Evolutionary conservation across 92 coral and sea anemone genomes (phyloP), one percentile per base, ranked within the genome.

Genomic region (Diadumene lineata): DNA sequence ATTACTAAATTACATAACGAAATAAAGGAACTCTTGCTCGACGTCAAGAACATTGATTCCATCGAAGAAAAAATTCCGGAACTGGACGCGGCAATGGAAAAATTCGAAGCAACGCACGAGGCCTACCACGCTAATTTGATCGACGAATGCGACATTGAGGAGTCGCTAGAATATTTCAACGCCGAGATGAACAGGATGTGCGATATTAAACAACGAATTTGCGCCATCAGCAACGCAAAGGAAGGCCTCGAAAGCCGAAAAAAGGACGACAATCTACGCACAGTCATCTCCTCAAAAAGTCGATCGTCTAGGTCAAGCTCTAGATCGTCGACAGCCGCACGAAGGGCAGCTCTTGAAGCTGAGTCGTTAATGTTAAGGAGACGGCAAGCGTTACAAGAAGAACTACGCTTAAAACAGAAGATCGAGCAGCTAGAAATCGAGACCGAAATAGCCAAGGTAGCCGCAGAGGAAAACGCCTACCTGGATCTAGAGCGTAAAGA

Each of bases 341-440:
- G 65, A 53, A 65, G 43, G 50, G 86, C 83, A 6, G 68, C 56
- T 13, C 64, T 85, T 2, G 68, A 75, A 63, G 89, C 79, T 50
- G 76, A 79, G 66, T 82, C 80, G 15, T 64, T 33, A 0, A 43
- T 44, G 33, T 75, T 85, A 33, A 69, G 64, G 29, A 77, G 60
- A 19, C 70, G 66, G 11, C 82, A 76, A 21, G 79, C 66, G 26
- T 82, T 86, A 27, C 70, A 81, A 72, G 34, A 63, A 44, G 90
- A 81, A 67, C 69, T 86, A 26, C 48, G 82, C 46, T 43, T 86
- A 1, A 74, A 75, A 61, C 86, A 76, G 57, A 43, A 60, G 15
- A 86, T 60, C 32, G 76, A 51, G 56, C 75, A 82, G 16, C 43
- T 86, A 25, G 83, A 81, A 28, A 79, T 86, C 28, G 77, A 86